These are phyloP conservation scores for Ophion obscuratus DNA, from an alignment of 2,888 invertebrate genomes.

Conservation along the genomic window DNA sequence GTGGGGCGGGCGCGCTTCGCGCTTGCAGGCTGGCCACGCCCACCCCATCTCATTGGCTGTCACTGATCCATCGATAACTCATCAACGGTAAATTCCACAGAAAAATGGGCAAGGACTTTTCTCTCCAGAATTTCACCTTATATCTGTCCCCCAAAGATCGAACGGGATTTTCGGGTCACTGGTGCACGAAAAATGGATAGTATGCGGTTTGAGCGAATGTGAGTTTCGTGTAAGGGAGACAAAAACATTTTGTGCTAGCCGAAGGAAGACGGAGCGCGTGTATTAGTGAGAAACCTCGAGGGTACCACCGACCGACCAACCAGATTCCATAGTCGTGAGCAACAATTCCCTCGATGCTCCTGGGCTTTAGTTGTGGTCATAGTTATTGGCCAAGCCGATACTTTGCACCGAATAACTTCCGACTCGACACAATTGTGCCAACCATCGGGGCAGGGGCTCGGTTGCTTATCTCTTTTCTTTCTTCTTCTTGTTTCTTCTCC, in stretches of 20 bases:
- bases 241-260: conserved; percentile 34
- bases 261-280: conserved; percentile 36
- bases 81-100: not conserved
- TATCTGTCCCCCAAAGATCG: not conserved
- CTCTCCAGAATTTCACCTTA: conserved; percentile 6
- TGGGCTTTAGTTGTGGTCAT: not conserved
- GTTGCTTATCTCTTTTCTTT: conserved; percentile 4
- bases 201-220: conserved; percentile 13
- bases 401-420: conserved; percentile 38
- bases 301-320: conserved; percentile 43
- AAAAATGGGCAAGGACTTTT: conserved; percentile 10
- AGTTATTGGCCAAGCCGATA: conserved; percentile 22
- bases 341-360: conserved; percentile 4
- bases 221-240: conserved; percentile 45
- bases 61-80: not conserved
- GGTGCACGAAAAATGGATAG: conserved; percentile 4
- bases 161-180: not conserved
- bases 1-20: no score
- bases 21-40: not conserved
- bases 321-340: conserved; percentile 15
- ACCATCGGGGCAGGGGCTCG: not conserved
- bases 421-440: conserved; percentile 26
- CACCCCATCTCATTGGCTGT: not conserved
- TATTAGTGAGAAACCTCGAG: conserved; percentile 48
- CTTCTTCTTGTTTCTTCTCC: conserved; percentile 4